phyloP scores from a whole-genome alignment of 1,140 invertebrate species.

The Branchinecta lynchi region DNA sequence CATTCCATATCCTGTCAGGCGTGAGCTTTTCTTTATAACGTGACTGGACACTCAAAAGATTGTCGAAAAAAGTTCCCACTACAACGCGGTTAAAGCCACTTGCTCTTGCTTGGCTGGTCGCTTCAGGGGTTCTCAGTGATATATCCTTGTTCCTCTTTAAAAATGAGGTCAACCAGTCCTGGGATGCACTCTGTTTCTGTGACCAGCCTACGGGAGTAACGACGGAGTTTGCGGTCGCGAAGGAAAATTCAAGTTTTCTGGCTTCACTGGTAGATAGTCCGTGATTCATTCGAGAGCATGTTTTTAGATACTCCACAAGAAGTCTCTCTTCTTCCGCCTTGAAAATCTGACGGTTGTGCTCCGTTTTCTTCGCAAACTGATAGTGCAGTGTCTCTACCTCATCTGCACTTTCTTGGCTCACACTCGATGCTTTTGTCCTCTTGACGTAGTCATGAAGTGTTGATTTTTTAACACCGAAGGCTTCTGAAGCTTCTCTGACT shows the following conservation, averaged over 20 bases:
- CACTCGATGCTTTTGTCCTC: too few relatives aligned
- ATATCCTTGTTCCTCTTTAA: neutral
- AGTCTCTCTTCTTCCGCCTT: neutral
- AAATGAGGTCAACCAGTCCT: constrained; percentile 11
- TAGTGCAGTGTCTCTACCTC: too few relatives aligned
- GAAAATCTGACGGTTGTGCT: neutral
- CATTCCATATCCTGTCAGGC: constrained; percentile 28
- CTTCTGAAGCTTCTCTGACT: too few relatives aligned
- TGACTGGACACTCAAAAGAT: constrained; percentile 23
- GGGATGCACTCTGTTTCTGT: neutral
- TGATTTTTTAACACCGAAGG: too few relatives aligned
- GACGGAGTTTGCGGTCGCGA: neutral
- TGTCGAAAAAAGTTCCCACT: constrained; percentile 17
- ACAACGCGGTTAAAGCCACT: neutral
- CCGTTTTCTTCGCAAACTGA: neutral
- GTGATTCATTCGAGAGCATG: neutral
- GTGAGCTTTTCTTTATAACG: constrained; percentile 21
- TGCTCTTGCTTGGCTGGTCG: neutral
- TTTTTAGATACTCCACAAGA: neutral
- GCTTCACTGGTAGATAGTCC: neutral
- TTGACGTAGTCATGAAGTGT: too few relatives aligned
- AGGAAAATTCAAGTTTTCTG: neutral
- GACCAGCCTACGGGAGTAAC: neutral
- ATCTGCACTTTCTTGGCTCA: too few relatives aligned
- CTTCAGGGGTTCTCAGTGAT: neutral